A percentile compares a stretch with the other conserved stretches of the same genome.
phyloP scores from a whole-genome alignment of 2,888 invertebrate genomes.

The Diadegma fenestrale region DNA sequence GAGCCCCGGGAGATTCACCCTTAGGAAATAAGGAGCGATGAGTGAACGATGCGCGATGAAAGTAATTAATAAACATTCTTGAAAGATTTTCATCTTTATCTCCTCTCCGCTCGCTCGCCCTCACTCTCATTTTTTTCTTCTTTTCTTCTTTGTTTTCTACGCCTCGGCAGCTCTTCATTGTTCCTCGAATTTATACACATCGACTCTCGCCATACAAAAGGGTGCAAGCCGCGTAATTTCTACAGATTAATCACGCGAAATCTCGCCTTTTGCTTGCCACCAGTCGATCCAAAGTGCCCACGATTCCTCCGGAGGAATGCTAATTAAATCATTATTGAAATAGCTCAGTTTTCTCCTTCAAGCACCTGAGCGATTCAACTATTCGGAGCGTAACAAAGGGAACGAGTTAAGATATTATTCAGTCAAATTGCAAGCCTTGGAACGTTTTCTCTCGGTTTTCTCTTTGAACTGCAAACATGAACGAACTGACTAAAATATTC shows the following conservation, averaged over 20 bases:
- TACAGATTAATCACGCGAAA: not conserved
- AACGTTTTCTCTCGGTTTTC: constrained; percentile 28
- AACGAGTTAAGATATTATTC: constrained; percentile 22
- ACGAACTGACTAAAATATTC: not conserved
- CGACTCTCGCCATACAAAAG: constrained; percentile 8
- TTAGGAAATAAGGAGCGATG: constrained; percentile 6
- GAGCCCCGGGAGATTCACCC: constrained; percentile 33
- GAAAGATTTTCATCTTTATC: constrained; percentile 74
- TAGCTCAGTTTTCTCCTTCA: constrained; percentile 72
- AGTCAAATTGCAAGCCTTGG: not conserved
- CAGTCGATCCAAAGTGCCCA: constrained; percentile 12
- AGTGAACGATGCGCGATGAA: constrained; percentile 63
- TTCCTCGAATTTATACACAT: constrained; percentile 51
- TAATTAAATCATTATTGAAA: constrained; percentile 85
- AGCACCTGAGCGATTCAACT: constrained; percentile 76
- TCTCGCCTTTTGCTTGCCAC: constrained; percentile 8
- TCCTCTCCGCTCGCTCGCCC: constrained; percentile 42
- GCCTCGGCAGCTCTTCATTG: constrained; percentile 37
- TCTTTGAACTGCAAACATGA: constrained; percentile 10
- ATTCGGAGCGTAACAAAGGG: constrained; percentile 68
- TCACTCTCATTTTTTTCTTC: not conserved
- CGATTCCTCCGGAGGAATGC: constrained; percentile 77
- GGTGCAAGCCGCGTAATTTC: not conserved
- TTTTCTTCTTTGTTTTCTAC: constrained; percentile 73
- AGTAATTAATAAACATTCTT: constrained; percentile 82